phyloP scores from a whole-genome alignment of 2,888 invertebrate genomes.

The Aphodius granarius region DNA sequence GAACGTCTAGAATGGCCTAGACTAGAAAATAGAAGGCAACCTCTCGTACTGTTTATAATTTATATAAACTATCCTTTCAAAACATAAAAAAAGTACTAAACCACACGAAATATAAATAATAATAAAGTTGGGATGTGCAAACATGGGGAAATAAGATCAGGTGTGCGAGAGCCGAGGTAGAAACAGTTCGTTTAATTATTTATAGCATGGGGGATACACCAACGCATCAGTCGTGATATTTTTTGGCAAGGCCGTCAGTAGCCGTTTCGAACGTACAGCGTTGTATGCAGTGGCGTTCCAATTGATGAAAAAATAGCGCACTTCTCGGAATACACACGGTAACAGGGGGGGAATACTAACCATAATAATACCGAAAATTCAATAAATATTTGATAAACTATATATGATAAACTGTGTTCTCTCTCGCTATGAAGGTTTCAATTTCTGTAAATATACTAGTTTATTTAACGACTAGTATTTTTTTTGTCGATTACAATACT shows the following conservation, averaged over 20 bases:
- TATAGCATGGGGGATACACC: slow-evolving; percentile 31
- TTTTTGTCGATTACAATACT: too few relatives aligned
- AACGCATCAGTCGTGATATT: slow-evolving; percentile 46
- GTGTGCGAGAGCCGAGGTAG: background rate
- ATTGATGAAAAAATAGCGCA: background rate
- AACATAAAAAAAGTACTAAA: too few relatives aligned
- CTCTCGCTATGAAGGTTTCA: too few relatives aligned
- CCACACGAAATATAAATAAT: background rate
- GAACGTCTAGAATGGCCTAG: too few relatives aligned
- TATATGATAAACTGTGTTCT: too few relatives aligned
- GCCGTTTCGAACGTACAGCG: slow-evolving; percentile 2
- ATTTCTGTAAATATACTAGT: too few relatives aligned
- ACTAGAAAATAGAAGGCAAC: too few relatives aligned
- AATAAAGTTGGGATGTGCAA: background rate
- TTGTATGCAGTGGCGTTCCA: background rate
- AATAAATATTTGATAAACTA: too few relatives aligned
- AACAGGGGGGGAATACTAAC: background rate
- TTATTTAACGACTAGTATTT: too few relatives aligned
- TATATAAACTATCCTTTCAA: too few relatives aligned
- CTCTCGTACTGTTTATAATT: too few relatives aligned
- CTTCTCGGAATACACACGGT: background rate
- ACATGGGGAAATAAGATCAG: background rate
- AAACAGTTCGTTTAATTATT: background rate
- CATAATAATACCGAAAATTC: background rate
- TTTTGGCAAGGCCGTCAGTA: slow-evolving; percentile 46